A percentile compares a stretch with the other conserved stretches of the same genome.
These are phyloP conservation scores for Procavia capensis DNA, from an alignment of 2,113 vertebrate species.

Conservation along the genomic window DNA sequence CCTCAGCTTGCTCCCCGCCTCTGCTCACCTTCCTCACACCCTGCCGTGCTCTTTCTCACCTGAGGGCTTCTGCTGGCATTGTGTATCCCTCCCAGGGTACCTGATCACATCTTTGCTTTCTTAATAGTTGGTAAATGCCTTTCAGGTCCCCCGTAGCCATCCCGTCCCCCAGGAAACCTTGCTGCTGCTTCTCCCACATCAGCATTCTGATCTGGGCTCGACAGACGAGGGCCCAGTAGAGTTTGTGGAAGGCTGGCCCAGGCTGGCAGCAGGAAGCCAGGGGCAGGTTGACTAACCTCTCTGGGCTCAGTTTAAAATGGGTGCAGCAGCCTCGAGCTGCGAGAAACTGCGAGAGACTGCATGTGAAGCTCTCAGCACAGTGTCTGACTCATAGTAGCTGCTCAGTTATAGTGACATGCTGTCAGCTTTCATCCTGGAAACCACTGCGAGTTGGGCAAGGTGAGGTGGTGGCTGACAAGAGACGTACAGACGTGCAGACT, in stretches of 20 bases:
- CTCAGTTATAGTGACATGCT: neutral
- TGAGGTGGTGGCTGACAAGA: neutral
- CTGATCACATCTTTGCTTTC: neutral
- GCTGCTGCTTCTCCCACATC: rapidly evolving
- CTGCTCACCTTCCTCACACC: neutral
- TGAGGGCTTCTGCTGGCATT: neutral
- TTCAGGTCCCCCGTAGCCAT: neutral
- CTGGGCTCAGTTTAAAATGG: neutral
- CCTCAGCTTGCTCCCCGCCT: neutral
- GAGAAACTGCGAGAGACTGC: neutral
- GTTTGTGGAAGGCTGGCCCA: neutral
- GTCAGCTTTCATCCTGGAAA: neutral
- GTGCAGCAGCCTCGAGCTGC: neutral
- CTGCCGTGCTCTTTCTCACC: rapidly evolving
- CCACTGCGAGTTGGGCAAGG: too few relatives aligned
- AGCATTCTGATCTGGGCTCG: rapidly evolving
- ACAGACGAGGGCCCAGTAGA: rapidly evolving
- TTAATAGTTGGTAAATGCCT: rapidly evolving
- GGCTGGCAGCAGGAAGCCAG: neutral
- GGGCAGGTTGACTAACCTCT: neutral
- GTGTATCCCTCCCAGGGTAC: rapidly evolving
- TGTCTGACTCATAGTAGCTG: neutral
- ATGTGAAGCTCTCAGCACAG: neutral
- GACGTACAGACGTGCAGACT: neutral
- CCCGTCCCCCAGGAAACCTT: neutral